Evolutionary conservation across 2,113 vertebrate species (phyloP), one percentile per base, ranked within the genome.

Genomic region (Tapirus terrestris): DNA sequence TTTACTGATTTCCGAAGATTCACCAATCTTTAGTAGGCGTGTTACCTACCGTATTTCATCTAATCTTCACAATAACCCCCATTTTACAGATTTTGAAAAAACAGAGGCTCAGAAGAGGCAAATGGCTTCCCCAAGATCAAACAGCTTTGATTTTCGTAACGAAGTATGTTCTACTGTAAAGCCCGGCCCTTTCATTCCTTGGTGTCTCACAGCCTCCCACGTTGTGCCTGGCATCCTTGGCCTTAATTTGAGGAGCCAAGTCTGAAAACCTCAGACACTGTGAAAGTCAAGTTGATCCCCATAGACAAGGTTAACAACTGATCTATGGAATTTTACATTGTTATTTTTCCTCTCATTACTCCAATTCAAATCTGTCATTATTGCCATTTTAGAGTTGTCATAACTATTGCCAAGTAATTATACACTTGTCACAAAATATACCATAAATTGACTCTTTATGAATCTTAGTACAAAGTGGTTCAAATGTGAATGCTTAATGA

Each of bases 401-500:
- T 96, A 89, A 95, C 81, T 97, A 91, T 89, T 91, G 84, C 90
- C 65, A 97, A 97, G 82, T 97, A 96, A 97, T 97, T 96, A 93
- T 96, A 94, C 81, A 98, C 97, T 98, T 97, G 94, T 97, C 93
- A 94, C 91, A 94, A 98, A 98, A 92, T 94, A 96, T 96, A 95
- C 97, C 61, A 89, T 92, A 96, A 97, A 94, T 88, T 75, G 72
- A 0, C 90, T 95, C 94, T 91, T 85, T 93, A 83, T 1, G 0
- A 89, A 91, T 96, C 67, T 94, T 92, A 79, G 60, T 97, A 94
- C 48, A 83, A 86, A 70, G 56, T 63, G 79, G 75, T 97, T 98
- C 97, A 92, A 97, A 72, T 72, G 39, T 21, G 45, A 90, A 56
- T 72, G 77, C 93, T 98, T 97, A 97, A 87, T 96, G 89, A 97